Evolutionary conservation across 2,888 invertebrate genomes (phyloP), one percentile per base, ranked within the genome.

Genomic region (Tiliacea aurago): DNA sequence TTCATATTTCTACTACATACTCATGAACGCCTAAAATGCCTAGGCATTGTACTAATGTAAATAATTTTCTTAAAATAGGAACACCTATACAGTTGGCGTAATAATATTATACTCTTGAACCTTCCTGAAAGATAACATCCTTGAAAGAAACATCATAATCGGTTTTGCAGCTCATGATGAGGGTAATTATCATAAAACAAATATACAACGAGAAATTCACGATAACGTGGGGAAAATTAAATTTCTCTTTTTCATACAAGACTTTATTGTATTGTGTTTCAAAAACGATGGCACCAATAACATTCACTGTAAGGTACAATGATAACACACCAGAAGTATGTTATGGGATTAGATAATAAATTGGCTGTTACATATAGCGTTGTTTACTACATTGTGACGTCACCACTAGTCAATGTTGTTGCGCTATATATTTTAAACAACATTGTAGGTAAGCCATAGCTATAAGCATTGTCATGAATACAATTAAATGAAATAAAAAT

Each of bases 261-360:
- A 43, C 7, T 41, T 65, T 47, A 37, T 53, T 47, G n/a, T 79
- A 77, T 81, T 87, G 88, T 87, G 90, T 92, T 93, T 93, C 90
- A 91, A 92, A 91, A 93, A 93, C 86, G 89, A 89, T 89, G 88
- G 80, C 81, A 73, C 75, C 85, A 86, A 88, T 70, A 80, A 86
- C 78, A 90, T 91, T 95, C 96, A 96, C 96, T 96, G 96, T 96
- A 95, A 96, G 96, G 96, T 96, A 95, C 93, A 90, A 86, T 84
- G 83, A 91, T 92, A 95, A 94, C 90, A 96, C 96, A 96, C 96
- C 96, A 96, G 91, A 91, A 87, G 88, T 90, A 91, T 89, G 88
- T 89, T 90, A 91, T 87, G 84, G 86, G 81, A 82, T 83, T 92
- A 92, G 88, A 86, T 78, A 84, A 80, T 87, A 87, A 86, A 65